These are phyloP conservation scores for Apocrypta bakeri DNA, from an alignment of 1,140 invertebrate genomes.

Conservation along the genomic window DNA sequence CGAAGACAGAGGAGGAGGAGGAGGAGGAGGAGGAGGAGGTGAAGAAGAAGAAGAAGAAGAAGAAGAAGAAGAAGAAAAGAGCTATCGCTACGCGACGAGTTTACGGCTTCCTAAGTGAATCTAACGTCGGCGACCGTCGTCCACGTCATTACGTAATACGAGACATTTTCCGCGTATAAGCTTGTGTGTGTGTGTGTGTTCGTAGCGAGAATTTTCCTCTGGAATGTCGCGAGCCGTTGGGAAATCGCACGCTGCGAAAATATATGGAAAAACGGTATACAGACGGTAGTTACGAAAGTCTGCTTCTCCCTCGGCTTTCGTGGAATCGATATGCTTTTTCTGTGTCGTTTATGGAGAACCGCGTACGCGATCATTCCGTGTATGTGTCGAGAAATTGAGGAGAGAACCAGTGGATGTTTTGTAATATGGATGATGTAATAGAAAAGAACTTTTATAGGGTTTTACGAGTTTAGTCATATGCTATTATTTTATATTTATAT, in stretches of 20 bases:
- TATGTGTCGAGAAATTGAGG: background rate
- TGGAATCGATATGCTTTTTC: background rate
- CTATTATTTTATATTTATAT: no score
- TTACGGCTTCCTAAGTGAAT: slow-evolving; percentile 50
- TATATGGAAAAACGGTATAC: background rate
- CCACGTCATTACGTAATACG: slow-evolving; percentile 21
- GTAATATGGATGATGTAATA: background rate
- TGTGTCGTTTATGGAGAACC: background rate
- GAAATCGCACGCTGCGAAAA: background rate
- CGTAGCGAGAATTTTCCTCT: background rate
- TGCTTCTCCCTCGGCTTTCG: background rate
- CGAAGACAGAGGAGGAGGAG: background rate
- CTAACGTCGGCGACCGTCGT: background rate
- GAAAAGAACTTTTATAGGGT: background rate
- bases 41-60: background rate
- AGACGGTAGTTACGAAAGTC: slow-evolving; percentile 9
- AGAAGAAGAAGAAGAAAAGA: background rate
- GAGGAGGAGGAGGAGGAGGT: background rate
- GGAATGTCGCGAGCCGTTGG: slow-evolving; percentile 38
- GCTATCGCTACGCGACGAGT: no score
- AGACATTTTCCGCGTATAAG: background rate
- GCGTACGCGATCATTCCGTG: background rate
- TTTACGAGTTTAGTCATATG: background rate
- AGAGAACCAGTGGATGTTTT: background rate
- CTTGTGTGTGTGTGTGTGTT: background rate